These are phyloP conservation scores for Lacanobia oleracea DNA, from an alignment of 2,888 invertebrate species.

Conservation along the genomic window DNA sequence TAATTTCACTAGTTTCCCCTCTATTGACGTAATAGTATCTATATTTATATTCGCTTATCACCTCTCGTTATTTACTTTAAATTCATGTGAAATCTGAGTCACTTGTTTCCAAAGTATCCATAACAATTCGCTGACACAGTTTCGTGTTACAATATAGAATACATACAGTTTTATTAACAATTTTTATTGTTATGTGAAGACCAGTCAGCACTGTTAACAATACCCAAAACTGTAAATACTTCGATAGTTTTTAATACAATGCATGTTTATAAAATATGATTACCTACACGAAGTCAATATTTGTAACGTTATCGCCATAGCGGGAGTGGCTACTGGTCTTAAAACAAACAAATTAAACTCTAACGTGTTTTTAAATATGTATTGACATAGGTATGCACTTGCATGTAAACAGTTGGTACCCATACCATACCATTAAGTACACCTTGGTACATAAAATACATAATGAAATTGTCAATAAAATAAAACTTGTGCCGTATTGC, in stretches of 20 bases:
- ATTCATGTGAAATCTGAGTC: constrained; percentile 21
- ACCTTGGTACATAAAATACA: not conserved
- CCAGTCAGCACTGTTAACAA: constrained; percentile 4
- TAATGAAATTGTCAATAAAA: constrained; percentile 1
- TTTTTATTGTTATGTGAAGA: constrained; percentile 12
- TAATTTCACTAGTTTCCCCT: constrained; percentile 17
- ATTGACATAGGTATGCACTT: not conserved
- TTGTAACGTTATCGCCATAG: constrained; percentile 23
- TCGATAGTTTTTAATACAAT: not conserved
- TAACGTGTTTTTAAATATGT: constrained; percentile 10
- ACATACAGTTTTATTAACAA: constrained; percentile 25
- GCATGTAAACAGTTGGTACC: constrained; percentile 19
- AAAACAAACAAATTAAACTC: constrained; percentile 29
- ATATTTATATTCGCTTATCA: constrained; percentile 21
- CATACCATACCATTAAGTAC: too few species aligned
- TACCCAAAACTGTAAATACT: constrained; percentile 3
- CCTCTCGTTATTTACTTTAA: constrained; percentile 13
- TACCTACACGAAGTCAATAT: constrained; percentile 11
- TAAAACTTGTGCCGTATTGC: not conserved
- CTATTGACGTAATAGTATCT: constrained; percentile 15
- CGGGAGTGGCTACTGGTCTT: constrained; percentile 30
- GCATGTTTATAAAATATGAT: constrained; percentile 18
- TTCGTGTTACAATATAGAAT: constrained; percentile 31
- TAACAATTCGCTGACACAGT: constrained; percentile 30
- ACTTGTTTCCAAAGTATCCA: constrained; percentile 35